These are phyloP conservation scores for Oreochromis aureus DNA, from an alignment of 2,113 vertebrate species.

Conservation along the genomic window DNA sequence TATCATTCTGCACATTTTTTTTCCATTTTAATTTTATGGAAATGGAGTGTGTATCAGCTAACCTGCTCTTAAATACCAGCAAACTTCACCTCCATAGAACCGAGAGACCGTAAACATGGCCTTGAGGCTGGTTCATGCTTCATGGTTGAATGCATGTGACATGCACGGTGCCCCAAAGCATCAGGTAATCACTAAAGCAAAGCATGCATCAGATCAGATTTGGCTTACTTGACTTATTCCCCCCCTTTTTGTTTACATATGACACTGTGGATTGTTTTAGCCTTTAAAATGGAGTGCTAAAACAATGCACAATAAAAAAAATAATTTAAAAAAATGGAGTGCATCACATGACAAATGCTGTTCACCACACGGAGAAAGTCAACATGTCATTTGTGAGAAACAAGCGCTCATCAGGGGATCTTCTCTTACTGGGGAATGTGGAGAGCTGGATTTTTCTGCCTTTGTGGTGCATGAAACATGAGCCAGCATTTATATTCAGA, in stretches of 20 bases:
- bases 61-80: not conserved
- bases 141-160: not conserved
- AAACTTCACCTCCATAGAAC: conserved; percentile 3
- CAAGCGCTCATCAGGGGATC: not conserved
- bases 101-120: conserved; percentile 17
- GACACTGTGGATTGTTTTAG: too few species aligned
- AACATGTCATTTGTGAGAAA: conserved; percentile 25
- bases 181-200: not conserved
- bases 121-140: conserved; percentile 37
- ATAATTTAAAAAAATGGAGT: fast-evolving
- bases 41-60: not conserved
- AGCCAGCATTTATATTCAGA: conserved; percentile 4
- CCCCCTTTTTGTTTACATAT: not conserved
- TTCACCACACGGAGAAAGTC: conserved; percentile 12
- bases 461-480: conserved; percentile 24
- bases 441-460: not conserved
- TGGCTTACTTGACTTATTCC: not conserved
- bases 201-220: not conserved
- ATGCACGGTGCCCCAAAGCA: conserved; percentile 4
- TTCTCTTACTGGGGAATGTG: not conserved
- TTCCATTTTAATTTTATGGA: not conserved
- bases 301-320: not conserved
- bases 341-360: not conserved
- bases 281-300: too few species aligned
- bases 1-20: not conserved